Evolutionary conservation across 1,140 invertebrate species (phyloP).

Genomic region (Aplysia californica): DNA sequence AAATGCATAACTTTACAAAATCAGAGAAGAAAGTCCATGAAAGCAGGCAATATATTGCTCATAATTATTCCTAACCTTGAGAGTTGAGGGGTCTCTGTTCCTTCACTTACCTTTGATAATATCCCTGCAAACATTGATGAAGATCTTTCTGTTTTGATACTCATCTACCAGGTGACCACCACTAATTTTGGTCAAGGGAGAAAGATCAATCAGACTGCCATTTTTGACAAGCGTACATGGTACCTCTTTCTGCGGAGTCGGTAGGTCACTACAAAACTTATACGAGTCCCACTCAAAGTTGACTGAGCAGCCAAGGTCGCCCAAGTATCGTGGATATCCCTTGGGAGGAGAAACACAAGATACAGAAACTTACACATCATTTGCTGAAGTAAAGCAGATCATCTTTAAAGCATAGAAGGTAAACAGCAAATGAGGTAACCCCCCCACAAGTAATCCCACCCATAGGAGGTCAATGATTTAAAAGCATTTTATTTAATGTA

Average conservation of each 20-base stretch:
- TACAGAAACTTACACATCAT: no score
- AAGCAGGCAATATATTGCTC: no score
- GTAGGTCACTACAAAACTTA: slow-evolving; percentile 45
- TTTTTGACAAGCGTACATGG: slow-evolving; percentile 50
- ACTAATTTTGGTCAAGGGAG: slow-evolving; percentile 51
- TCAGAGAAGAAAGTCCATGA: no score
- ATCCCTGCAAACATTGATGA: slow-evolving; percentile 62
- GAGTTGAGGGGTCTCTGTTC: no score
- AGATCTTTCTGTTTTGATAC: slow-evolving; percentile 41
- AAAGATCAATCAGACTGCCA: slow-evolving; percentile 48
- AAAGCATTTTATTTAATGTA: no score
- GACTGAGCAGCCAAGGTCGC: slow-evolving; percentile 41
- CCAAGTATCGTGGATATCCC: slow-evolving; percentile 55
- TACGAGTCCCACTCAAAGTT: slow-evolving; percentile 60
- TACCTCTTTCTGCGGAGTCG: slow-evolving; percentile 45
- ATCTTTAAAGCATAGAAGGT: no score
- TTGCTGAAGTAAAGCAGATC: no score
- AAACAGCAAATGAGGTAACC: no score
- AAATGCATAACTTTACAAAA: no score
- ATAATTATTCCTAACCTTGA: no score
- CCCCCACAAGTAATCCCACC: no score
- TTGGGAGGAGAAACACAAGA: slow-evolving; percentile 32
- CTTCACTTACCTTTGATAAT: slow-evolving; percentile 41
- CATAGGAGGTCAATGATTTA: no score
- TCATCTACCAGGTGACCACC: slow-evolving; percentile 53